phyloP scores from a whole-genome alignment of 2,113 vertebrate species.

The Oreochromis aureus region DNA sequence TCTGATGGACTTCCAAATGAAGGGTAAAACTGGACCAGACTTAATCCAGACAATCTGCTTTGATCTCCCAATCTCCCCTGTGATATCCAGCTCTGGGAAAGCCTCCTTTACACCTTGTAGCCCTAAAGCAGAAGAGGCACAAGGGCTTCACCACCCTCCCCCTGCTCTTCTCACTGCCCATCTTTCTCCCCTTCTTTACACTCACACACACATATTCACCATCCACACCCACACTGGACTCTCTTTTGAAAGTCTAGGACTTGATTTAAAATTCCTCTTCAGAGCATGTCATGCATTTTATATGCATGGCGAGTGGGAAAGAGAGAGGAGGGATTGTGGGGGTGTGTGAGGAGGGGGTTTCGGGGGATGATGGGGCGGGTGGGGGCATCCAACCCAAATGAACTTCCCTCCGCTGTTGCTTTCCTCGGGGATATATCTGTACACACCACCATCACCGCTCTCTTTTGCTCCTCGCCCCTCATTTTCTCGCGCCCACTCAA shows the following conservation, averaged over 20 bases:
- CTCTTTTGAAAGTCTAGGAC: slow-evolving; percentile 62
- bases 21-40: slow-evolving; percentile 54
- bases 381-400: slow-evolving; percentile 52
- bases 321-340: slow-evolving; percentile 9
- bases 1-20: slow-evolving; percentile 69
- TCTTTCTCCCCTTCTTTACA: slow-evolving; percentile 6
- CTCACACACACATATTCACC: not conserved
- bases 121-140: slow-evolving; percentile 55
- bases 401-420: slow-evolving; percentile 47
- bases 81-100: slow-evolving; percentile 44
- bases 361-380: not conserved
- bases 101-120: slow-evolving; percentile 65
- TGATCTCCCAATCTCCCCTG: slow-evolving; percentile 65
- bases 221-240: slow-evolving; percentile 57
- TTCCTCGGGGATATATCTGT: slow-evolving; percentile 43
- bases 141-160: not conserved
- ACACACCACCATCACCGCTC: slow-evolving; percentile 13
- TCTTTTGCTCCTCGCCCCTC: slow-evolving; percentile 27
- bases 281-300: slow-evolving; percentile 71
- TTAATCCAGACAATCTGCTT: slow-evolving; percentile 59
- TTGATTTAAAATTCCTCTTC: slow-evolving; percentile 75
- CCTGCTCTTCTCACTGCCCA: slow-evolving; percentile 10
- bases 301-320: slow-evolving; percentile 57
- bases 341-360: not conserved
- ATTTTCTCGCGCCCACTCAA: slow-evolving; percentile 50